Evolutionary conservation across 1,140 invertebrate species (phyloP).

Genomic region (Phenacoccus solenopsis): DNA sequence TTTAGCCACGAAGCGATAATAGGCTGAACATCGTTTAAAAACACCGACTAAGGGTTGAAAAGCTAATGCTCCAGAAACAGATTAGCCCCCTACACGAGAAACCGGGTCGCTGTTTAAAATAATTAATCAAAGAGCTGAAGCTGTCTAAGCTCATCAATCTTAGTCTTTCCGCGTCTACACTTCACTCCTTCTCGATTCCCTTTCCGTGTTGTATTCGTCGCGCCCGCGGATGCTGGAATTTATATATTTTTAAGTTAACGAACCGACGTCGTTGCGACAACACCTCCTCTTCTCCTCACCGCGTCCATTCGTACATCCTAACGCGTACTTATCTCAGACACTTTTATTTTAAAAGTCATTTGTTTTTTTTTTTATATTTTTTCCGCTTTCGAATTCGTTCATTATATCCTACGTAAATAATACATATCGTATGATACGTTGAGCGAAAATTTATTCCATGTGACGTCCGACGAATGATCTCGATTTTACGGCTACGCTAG

Average conservation of each 20-base stretch:
- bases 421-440: too few species aligned
- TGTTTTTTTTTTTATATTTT: too few species aligned
- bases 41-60: slow-evolving; percentile 11
- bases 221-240: not conserved
- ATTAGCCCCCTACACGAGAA: slow-evolving; percentile 8
- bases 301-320: too few species aligned
- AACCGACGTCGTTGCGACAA: not conserved
- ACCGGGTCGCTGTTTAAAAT: slow-evolving; percentile 13
- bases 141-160: slow-evolving; percentile 14
- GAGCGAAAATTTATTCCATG: too few species aligned
- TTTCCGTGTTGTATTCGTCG: not conserved
- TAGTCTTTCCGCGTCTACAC: not conserved
- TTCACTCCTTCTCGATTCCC: not conserved
- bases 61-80: slow-evolving; percentile 14
- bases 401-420: too few species aligned
- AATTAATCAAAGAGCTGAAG: slow-evolving; percentile 18
- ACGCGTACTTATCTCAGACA: not conserved
- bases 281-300: too few species aligned
- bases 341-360: not conserved
- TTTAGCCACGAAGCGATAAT: not conserved
- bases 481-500: too few species aligned
- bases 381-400: not conserved
- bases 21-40: slow-evolving; percentile 9
- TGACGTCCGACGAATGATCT: too few species aligned
- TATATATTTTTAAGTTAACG: not conserved